Base-by-base conservation (phyloP, 2,797 vertebrate species). In the Urosaurus nigricauda region DNA sequence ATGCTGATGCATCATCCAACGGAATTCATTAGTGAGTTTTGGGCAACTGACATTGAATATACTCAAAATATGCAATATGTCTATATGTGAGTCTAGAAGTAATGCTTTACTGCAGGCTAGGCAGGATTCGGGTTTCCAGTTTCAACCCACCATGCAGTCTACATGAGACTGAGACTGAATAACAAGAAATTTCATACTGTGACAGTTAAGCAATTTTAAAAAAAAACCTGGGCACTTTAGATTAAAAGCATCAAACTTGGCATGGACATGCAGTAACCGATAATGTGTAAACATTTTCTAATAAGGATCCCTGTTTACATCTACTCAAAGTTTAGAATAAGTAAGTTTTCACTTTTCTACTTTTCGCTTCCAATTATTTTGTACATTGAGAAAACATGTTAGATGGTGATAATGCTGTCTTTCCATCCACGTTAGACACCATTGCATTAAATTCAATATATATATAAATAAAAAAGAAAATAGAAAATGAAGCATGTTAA, bases 1-100 rank as follows among this genome's bases (percentile, higher is more conserved):
- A 43, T 58, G 47, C 2, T 92, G 79, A 91, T 40, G 63, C 89
- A 85, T 87, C 11, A 56, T 74, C 32, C 58, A 40, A 75, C 4
- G 5, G 24, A 26, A 29, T n/a, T n/a, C 32, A 35, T 16, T 83
- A 71, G 4, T 8, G 32, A 35, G 7, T 74, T 84, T 84, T 7
- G 53, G 65, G 32, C 43, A 71, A 84, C 9, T 12, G 2, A 17
- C 43, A 84, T 35, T 51, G 8, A 51, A 84, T 16, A 71, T 35
- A 70, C 29, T 73, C 56, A 37, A 81, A 71, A 51, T 16, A 74
- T 53, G 68, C 19, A 37, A 63, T 13, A 40, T 65, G 32, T 84
- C 29, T 19, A n/a, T 3, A 2, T 24, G 24, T 40, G 73, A 32
- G 2, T 77, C 26, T 35, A 35, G 7, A 79, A 86, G 26, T 68